Percentiles rank a stretch among this genome's conserved stretches.
These are phyloP conservation scores for Paratrypauchen microcephalus DNA, from an alignment of 2,797 vertebrate species.

Conservation along the genomic window DNA sequence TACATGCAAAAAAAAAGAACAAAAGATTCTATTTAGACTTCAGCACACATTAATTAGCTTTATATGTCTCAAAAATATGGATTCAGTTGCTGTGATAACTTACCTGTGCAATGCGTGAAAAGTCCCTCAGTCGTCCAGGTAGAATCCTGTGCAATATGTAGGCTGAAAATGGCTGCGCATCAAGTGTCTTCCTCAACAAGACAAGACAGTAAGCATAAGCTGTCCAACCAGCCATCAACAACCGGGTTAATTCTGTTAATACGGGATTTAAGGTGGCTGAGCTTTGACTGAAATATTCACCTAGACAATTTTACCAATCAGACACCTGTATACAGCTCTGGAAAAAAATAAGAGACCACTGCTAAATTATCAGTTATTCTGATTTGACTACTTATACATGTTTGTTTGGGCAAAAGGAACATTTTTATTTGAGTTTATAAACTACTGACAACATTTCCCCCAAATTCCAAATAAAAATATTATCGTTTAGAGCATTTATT, in stretches of 20 bases:
- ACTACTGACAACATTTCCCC: no score
- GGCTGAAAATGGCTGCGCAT: conserved; percentile 30
- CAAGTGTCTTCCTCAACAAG: conserved; percentile 29
- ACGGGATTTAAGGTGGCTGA: conserved; percentile 78
- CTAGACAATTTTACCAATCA: background rate
- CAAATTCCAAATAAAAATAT: no score
- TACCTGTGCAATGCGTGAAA: conserved; percentile 57
- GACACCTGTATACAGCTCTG: background rate
- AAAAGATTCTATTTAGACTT: conserved; percentile 2
- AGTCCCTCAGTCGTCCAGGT: no score
- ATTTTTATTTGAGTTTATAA: no score
- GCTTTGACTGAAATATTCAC: conserved; percentile 64
- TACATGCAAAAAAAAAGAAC: conserved; percentile 12
- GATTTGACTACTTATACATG: no score
- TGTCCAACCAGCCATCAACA: conserved; percentile 56
- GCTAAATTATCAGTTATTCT: no score
- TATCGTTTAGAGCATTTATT: no score
- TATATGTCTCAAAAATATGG: background rate
- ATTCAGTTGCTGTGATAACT: conserved; percentile 6
- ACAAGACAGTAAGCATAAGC: conserved; percentile 49
- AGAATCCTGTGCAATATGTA: conserved; percentile 47
- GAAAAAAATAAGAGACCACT: no score
- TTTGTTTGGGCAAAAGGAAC: no score
- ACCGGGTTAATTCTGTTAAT: conserved; percentile 79
- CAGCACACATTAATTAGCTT: conserved; percentile 3